Evolutionary conservation across 1,140 invertebrate species (phyloP), one percentile per base, ranked within the genome.

Genomic region (Tetramorium alpestre): DNA sequence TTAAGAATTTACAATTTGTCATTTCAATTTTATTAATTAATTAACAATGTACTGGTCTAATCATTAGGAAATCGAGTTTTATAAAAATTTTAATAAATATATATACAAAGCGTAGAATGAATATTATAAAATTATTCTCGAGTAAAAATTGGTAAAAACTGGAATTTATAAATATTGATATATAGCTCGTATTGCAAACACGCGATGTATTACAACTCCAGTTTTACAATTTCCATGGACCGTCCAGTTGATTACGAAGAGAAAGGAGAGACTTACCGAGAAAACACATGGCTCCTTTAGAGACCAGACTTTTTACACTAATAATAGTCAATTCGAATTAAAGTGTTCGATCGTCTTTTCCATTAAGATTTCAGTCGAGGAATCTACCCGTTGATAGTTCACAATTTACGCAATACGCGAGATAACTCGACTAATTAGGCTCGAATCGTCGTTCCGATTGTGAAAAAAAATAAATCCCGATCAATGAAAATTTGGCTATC

Each of bases 211-310:
- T 78, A 28, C 33, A 33, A 33, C 62, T 80, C n/a, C 47, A 47
- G 18, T 51, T 77, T 64, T 64, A 80, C 22, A 85, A 80, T 65
- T 81, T 80, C 49, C 85, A 56, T 75, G 51, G 86, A 76, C 87
- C 87, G 87, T 89, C 88, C 80, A 88, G 82, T 88, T 85, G 60
- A 88, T n/a, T 75, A 44, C 11, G 28, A 80, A 38, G 38, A 58
- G 47, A 86, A 75, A 33, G 25, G 58, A 70, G 22, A 87, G 22
- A 33, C 60, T 64, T 89, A 54, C 47, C 58, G 56, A 62, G 51
- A 51, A 85, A 33, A 54, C 33, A 56, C 58, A 41, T 54, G 60
- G 44, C 47, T 69, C 73, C 33, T 85, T 85, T 67, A 84, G 54
- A 84, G 69, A 84, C 54, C 22, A 70, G 22, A 16, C 25, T 84